Evolutionary conservation across 1,140 invertebrate species (phyloP).

Genomic region (Mya arenaria): DNA sequence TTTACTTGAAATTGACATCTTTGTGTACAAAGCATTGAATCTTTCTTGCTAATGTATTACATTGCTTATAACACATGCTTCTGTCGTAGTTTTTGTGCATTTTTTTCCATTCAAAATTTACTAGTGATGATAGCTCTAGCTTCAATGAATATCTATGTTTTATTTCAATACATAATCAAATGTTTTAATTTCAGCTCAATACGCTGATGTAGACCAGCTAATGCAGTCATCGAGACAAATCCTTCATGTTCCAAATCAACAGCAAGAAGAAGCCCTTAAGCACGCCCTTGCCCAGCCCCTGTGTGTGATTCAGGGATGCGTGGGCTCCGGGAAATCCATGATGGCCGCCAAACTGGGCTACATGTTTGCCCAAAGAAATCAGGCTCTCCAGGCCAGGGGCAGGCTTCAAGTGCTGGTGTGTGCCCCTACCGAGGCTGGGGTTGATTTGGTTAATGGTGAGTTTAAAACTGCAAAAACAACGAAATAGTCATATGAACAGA

Average conservation of each 20-base stretch:
- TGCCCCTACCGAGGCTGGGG: slow-evolving; percentile 72
- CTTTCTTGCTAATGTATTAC: too few relatives aligned
- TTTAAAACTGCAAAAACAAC: too few relatives aligned
- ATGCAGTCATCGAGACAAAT: slow-evolving; percentile 35
- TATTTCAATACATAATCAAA: neutral
- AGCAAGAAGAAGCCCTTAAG: slow-evolving; percentile 69
- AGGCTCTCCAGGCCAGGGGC: slow-evolving; percentile 25
- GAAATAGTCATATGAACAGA: too few relatives aligned
- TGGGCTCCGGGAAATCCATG: slow-evolving; percentile 77
- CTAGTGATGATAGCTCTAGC: neutral
- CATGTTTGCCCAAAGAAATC: slow-evolving; percentile 69
- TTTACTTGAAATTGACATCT: too few relatives aligned
- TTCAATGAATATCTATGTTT: neutral
- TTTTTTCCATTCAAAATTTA: neutral
- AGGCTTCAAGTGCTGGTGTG: slow-evolving; percentile 73
- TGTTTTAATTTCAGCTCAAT: slow-evolving; percentile 61
- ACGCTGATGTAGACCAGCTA: slow-evolving; percentile 63
- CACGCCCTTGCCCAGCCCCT: slow-evolving; percentile 68
- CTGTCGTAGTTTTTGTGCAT: too few relatives aligned
- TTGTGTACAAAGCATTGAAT: too few relatives aligned
- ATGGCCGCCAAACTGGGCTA: slow-evolving; percentile 65
- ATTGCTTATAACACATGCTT: too few relatives aligned
- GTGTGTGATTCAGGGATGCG: slow-evolving; percentile 71
- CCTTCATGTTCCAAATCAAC: slow-evolving; percentile 52
- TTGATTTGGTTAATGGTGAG: slow-evolving; percentile 76